Evolutionary conservation across 2,888 invertebrate genomes (phyloP).

Genomic region (Limnephilus marmoratus): DNA sequence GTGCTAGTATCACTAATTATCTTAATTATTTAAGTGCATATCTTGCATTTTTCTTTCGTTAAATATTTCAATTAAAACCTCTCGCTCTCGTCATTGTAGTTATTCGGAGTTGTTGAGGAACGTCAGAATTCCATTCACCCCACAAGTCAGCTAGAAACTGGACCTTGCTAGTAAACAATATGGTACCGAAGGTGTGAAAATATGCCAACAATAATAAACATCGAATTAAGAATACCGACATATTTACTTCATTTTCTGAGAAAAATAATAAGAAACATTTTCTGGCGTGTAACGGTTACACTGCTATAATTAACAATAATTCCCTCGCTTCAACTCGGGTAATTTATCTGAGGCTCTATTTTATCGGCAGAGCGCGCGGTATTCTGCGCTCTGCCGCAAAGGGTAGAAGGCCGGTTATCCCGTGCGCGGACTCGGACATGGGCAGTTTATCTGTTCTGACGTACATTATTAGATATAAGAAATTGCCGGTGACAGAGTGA

Average conservation of each 20-base stretch:
- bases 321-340: constrained; percentile 36
- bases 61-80: constrained; percentile 27
- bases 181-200: not conserved
- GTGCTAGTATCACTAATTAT: constrained; percentile 10
- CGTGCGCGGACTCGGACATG: not conserved
- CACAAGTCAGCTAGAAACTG: not conserved
- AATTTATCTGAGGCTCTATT: not conserved
- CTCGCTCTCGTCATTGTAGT: not conserved
- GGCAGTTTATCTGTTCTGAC: constrained; percentile 52
- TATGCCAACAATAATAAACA: not conserved
- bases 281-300: constrained; percentile 47
- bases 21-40: constrained; percentile 19
- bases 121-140: not conserved
- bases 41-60: constrained; percentile 5
- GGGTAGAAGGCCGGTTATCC: constrained; percentile 17
- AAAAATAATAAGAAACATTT: constrained; percentile 34
- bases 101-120: not conserved
- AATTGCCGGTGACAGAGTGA: constrained; percentile 62
- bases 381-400: not conserved
- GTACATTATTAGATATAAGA: constrained; percentile 62
- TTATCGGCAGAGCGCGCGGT: not conserved
- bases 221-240: not conserved
- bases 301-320: constrained; percentile 58
- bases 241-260: constrained; percentile 34
- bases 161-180: not conserved